Conservation (phyloP, 2,113 vertebrate species). For the Ptilonorhynchus violaceus region DNA sequence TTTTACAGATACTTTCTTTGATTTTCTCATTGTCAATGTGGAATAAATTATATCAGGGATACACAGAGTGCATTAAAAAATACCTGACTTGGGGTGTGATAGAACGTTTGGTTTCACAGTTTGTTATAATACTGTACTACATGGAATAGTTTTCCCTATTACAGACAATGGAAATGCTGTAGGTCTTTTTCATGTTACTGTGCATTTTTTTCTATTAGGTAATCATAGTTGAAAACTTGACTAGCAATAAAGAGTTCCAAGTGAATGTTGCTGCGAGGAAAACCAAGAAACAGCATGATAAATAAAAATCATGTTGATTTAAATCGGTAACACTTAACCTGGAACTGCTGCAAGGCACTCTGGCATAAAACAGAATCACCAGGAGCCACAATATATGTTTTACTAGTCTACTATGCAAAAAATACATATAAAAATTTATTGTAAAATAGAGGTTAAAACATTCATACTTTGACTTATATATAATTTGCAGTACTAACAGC, state of each 20-base stretch:
- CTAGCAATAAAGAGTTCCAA: neutral
- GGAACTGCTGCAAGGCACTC: neutral
- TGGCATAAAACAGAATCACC: neutral
- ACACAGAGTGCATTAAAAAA: neutral
- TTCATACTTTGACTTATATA: neutral
- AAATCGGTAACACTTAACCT: neutral
- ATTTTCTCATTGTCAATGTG: neutral
- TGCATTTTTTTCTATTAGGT: neutral
- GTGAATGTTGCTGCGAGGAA: neutral
- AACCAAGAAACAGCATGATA: neutral
- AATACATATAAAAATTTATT: neutral
- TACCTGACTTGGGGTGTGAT: neutral
- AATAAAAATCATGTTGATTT: slow-evolving; percentile 1
- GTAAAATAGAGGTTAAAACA: neutral
- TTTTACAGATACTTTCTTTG: neutral
- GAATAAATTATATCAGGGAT: neutral
- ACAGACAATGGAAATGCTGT: neutral
- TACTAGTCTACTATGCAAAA: neutral
- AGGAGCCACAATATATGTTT: neutral
- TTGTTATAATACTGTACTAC: neutral
- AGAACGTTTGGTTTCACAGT: neutral
- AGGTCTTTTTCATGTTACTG: neutral
- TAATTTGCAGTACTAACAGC: neutral
- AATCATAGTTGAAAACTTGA: neutral
- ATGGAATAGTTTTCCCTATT: neutral